Base-by-base conservation (phyloP, 1,140 invertebrate genomes). In the Pachypsylla venusta region DNA sequence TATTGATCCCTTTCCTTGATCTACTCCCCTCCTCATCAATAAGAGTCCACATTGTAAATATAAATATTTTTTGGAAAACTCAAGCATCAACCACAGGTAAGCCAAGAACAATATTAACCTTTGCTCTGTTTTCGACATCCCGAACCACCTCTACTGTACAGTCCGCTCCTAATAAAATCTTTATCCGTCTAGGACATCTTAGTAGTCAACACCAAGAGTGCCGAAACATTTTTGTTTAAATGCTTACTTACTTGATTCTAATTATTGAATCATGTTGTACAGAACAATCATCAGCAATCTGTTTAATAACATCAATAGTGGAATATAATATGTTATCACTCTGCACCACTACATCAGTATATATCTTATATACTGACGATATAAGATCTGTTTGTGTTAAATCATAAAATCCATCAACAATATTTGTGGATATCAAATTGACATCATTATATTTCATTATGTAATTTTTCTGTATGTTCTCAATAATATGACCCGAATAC, bases 251-350 rank as follows among this genome's bases (percentile, higher is more conserved):
- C 42, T 22, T 48, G 5, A 48, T 7, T 19, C 22, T 48, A 19
- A 48, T 19, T 22, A 48, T 4, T 22, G 22, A n/a, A 22, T 48
- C 42, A 5, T 48, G 4, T 22, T 48, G 42, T 7, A 7, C 22
- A n/a, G 42, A n/a, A 19, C 42, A 48, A 19, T 48, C 42, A 4
- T 22, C 42, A n/a, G n/a, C 42, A 48, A 48, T 48, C 42, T 48
- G 42, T 22, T 48, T 48, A n/a, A 48, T 5, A n/a, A 48, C 42
- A 5, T 48, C 42, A 19, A 48, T 19, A n/a, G 42, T 48, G 7
- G 42, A n/a, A 22, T 48, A 19, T n/a, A 48, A n/a, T 3, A 48
- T 22, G 7, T 48, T 22, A 48, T 48, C 42, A n/a, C 7, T n/a
- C 4, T 22, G 5, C 7, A 4, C 42, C 4, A 48, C 42, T 3